A percentile compares a stretch with the other conserved stretches of the same genome.
These are phyloP conservation scores for Parochlus steinenii DNA, from an alignment of 2,888 invertebrate species.

Conservation along the genomic window DNA sequence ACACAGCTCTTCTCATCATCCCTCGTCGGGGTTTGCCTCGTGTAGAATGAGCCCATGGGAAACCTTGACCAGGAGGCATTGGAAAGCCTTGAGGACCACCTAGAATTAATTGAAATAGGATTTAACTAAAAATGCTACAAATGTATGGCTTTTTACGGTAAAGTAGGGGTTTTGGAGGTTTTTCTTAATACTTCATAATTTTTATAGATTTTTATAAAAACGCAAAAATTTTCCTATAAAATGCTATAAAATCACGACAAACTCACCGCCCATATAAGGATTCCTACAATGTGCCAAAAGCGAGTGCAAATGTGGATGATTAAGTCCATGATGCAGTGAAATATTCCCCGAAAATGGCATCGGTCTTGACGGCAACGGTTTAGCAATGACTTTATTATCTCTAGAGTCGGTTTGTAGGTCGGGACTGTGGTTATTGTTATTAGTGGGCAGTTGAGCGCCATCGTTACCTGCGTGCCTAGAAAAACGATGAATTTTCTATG, in stretches of 20 bases:
- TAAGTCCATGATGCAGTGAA: slow-evolving; percentile 49
- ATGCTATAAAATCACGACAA: neutral
- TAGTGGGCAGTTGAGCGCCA: slow-evolving; percentile 24
- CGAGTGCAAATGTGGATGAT: slow-evolving; percentile 67
- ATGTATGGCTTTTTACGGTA: too few relatives aligned
- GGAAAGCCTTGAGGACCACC: slow-evolving; percentile 41
- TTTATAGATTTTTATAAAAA: slow-evolving; percentile 3
- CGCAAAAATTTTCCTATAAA: slow-evolving; percentile 5
- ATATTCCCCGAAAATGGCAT: too few relatives aligned
- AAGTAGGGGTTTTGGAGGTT: too few relatives aligned
- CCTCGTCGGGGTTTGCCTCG: slow-evolving; percentile 86
- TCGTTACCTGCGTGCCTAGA: slow-evolving; percentile 14
- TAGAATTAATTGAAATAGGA: slow-evolving; percentile 18
- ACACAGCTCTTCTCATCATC: slow-evolving; percentile 94
- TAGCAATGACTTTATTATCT: slow-evolving; percentile 41
- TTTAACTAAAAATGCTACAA: neutral
- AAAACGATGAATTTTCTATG: slow-evolving; percentile 3
- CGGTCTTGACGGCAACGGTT: slow-evolving; percentile 67
- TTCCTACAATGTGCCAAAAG: slow-evolving; percentile 66
- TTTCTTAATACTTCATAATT: neutral
- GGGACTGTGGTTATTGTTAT: slow-evolving; percentile 10
- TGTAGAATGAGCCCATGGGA: slow-evolving; percentile 84
- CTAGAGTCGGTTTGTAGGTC: slow-evolving; percentile 11
- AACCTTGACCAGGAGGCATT: slow-evolving; percentile 39
- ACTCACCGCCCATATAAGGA: slow-evolving; percentile 56